Conservation (phyloP, 1,140 invertebrate species). For the Ladona fulva region DNA sequence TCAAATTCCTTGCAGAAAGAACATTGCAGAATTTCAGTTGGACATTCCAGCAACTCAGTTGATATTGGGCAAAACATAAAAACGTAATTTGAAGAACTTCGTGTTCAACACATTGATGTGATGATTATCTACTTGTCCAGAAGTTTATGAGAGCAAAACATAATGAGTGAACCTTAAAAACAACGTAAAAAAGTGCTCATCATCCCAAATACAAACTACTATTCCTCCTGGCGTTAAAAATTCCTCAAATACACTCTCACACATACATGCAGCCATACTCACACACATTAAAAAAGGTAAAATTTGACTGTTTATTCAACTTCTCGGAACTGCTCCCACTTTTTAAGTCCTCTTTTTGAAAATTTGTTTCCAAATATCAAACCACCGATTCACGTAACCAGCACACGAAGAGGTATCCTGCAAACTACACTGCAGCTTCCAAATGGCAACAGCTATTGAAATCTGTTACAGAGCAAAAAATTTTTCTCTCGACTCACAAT, state of each 20-base stretch:
- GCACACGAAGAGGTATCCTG: slow-evolving; percentile 12
- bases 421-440: slow-evolving; percentile 16
- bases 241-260: neutral
- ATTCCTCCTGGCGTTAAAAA: slow-evolving; percentile 9
- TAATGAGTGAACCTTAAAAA: neutral
- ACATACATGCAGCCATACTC: neutral
- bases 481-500: neutral
- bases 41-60: no score
- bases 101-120: neutral
- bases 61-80: no score
- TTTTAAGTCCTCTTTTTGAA: slow-evolving; percentile 3
- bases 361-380: slow-evolving; percentile 14
- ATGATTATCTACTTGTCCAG: neutral
- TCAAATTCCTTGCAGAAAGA: no score
- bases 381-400: slow-evolving; percentile 12
- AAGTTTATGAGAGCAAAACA: slow-evolving; percentile 6
- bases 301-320: neutral
- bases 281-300: neutral
- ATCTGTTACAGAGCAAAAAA: slow-evolving; percentile 1
- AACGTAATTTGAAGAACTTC: neutral
- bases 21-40: no score
- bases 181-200: slow-evolving; percentile 1
- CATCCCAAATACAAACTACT: slow-evolving; percentile 9
- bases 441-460: slow-evolving; percentile 11
- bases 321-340: neutral